Conservation (phyloP, 2,888 invertebrate genomes). For the Heliconius ismenius region DNA sequence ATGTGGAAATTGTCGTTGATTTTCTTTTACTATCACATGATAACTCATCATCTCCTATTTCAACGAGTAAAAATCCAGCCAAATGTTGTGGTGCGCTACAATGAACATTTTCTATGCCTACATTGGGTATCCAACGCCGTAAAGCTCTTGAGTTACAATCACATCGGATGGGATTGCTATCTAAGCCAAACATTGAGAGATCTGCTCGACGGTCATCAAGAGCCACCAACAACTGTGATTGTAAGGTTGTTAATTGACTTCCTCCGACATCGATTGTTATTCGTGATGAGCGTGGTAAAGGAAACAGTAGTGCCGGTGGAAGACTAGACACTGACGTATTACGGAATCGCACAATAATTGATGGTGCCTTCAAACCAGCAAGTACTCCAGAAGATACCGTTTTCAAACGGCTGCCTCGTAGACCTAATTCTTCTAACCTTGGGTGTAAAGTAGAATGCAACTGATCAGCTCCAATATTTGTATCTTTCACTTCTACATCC, state of each 20-base stretch:
- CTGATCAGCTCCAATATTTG: slow-evolving; percentile 90
- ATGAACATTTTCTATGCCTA: slow-evolving; percentile 82
- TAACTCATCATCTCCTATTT: slow-evolving; percentile 90
- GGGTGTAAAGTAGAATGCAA: slow-evolving; percentile 90
- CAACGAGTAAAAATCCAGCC: slow-evolving; percentile 85
- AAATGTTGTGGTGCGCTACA: slow-evolving; percentile 88
- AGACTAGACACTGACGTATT: slow-evolving; percentile 90
- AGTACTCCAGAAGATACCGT: slow-evolving; percentile 91
- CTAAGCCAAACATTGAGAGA: slow-evolving; percentile 87
- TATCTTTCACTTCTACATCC: slow-evolving; percentile 93
- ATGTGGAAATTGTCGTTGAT: slow-evolving; percentile 69
- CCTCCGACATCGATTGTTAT: slow-evolving; percentile 90
- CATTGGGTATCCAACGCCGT: slow-evolving; percentile 87
- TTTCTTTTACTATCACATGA: slow-evolving; percentile 87
- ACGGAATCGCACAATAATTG: slow-evolving; percentile 87
- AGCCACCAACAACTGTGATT: slow-evolving; percentile 89
- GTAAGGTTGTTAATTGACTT: slow-evolving; percentile 88
- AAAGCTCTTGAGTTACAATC: slow-evolving; percentile 92
- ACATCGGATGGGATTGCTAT: slow-evolving; percentile 90
- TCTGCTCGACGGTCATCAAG: slow-evolving; percentile 91
- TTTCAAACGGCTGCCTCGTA: slow-evolving; percentile 88
- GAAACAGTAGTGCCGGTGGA: slow-evolving; percentile 92
- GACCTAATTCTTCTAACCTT: slow-evolving; percentile 86
- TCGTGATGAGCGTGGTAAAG: slow-evolving; percentile 92
- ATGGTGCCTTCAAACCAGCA: slow-evolving; percentile 89